A percentile compares a stretch with the other conserved stretches of the same genome.
phyloP scores from a whole-genome alignment of 2,113 vertebrate species.

The Notechis scutatus region DNA sequence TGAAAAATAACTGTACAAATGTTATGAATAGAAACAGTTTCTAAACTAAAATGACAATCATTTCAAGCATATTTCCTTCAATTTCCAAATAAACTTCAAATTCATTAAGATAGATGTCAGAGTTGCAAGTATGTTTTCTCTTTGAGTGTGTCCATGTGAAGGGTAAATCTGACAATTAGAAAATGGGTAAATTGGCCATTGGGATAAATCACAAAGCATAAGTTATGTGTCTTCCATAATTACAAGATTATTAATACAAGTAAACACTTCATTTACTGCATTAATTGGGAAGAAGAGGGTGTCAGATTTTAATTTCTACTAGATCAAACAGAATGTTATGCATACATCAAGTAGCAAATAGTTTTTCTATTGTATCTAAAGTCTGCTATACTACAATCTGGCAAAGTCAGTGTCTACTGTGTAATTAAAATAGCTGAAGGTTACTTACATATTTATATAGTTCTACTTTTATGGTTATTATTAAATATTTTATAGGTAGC shows the following conservation, averaged over 20 bases:
- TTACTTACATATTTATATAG: slow-evolving; percentile 41
- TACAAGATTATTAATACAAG: background rate
- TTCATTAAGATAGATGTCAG: background rate
- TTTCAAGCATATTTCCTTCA: background rate
- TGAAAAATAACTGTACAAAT: background rate
- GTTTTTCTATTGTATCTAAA: background rate
- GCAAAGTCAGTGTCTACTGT: background rate
- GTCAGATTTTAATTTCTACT: background rate
- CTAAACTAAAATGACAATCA: background rate
- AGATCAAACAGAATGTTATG: background rate
- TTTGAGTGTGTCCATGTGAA: background rate
- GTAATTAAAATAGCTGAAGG: slow-evolving; percentile 40
- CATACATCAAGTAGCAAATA: background rate
- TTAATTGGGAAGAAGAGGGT: background rate
- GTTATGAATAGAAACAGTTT: background rate
- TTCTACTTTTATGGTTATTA: slow-evolving; percentile 34
- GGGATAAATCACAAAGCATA: slow-evolving; percentile 17
- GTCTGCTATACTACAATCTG: background rate
- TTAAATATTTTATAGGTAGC: slow-evolving; percentile 36
- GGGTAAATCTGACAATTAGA: background rate
- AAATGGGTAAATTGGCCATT: slow-evolving; percentile 17
- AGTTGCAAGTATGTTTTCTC: background rate
- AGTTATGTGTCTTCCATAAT: background rate
- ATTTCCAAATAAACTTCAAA: background rate
- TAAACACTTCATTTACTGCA: background rate